Evolutionary conservation across 2,113 vertebrate species (phyloP).

Genomic region (human): DNA sequence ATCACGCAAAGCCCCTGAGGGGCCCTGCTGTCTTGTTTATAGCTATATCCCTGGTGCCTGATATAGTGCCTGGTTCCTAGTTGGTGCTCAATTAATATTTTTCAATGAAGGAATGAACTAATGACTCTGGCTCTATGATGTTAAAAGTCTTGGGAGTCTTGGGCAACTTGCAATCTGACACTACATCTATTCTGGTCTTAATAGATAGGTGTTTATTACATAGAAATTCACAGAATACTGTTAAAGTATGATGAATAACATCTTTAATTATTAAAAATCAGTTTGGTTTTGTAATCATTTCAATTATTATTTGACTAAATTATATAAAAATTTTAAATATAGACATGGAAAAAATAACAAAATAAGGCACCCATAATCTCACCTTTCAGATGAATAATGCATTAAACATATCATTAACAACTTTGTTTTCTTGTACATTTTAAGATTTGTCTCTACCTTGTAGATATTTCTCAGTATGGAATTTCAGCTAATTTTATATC

Average conservation of each 20-base stretch:
- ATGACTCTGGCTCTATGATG: neutral
- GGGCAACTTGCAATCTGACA: neutral
- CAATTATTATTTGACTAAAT: neutral
- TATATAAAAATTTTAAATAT: neutral
- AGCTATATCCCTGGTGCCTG: neutral
- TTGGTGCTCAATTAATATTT: neutral
- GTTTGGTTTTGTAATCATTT: neutral
- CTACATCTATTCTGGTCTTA: neutral
- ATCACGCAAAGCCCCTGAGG: neutral
- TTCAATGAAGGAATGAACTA: constrained; percentile 18
- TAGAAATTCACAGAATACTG: neutral
- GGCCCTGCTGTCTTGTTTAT: neutral
- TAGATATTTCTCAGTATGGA: neutral
- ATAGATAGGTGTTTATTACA: neutral
- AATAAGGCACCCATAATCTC: neutral
- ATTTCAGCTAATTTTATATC: constrained; percentile 12
- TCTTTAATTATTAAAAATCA: neutral
- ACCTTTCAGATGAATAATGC: neutral
- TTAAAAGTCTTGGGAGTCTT: neutral
- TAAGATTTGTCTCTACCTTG: neutral
- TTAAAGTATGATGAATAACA: neutral
- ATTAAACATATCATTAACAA: neutral
- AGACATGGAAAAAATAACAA: constrained; percentile 1
- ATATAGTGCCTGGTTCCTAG: neutral
- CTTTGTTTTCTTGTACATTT: neutral